These are phyloP conservation scores for Ophthalmolycus amberensis DNA, from an alignment of 2,113 vertebrate species.

Conservation along the genomic window DNA sequence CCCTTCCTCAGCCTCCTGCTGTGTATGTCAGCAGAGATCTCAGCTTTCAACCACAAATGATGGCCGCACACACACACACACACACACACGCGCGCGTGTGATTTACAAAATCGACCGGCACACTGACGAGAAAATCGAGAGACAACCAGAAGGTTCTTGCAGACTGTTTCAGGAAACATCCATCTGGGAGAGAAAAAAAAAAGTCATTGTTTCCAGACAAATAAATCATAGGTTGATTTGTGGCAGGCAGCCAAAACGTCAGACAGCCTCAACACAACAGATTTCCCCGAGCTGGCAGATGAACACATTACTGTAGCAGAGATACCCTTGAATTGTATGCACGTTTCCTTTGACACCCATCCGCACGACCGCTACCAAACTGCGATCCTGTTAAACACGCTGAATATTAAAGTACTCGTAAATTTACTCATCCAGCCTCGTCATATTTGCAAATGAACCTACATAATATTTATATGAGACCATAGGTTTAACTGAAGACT, in stretches of 20 bases:
- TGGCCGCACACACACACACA: constrained; percentile 7
- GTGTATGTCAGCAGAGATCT: constrained; percentile 61
- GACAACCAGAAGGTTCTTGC: constrained; percentile 58
- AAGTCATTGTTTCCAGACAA: constrained; percentile 51
- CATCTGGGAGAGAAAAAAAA: constrained; percentile 48
- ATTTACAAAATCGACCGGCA: constrained; percentile 29
- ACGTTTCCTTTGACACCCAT: constrained; percentile 16
- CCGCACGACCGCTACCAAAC: constrained; percentile 18
- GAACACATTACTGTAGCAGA: constrained; percentile 35
- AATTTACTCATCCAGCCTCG: neutral
- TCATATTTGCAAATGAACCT: neutral
- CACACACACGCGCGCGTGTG: neutral
- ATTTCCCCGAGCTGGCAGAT: constrained; percentile 26
- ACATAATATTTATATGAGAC: neutral
- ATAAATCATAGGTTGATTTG: constrained; percentile 51
- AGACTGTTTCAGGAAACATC: constrained; percentile 64
- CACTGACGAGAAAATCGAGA: constrained; percentile 40
- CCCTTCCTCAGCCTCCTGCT: constrained; percentile 19
- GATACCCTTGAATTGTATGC: constrained; percentile 17
- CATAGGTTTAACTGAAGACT: neutral
- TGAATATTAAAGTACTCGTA: constrained; percentile 23
- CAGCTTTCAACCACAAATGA: constrained; percentile 63
- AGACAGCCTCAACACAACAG: constrained; percentile 51
- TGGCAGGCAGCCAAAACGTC: constrained; percentile 42
- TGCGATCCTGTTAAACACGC: constrained; percentile 51